Evolutionary conservation across 2,113 vertebrate genomes (phyloP).

Genomic region (Tyrannus savana): DNA sequence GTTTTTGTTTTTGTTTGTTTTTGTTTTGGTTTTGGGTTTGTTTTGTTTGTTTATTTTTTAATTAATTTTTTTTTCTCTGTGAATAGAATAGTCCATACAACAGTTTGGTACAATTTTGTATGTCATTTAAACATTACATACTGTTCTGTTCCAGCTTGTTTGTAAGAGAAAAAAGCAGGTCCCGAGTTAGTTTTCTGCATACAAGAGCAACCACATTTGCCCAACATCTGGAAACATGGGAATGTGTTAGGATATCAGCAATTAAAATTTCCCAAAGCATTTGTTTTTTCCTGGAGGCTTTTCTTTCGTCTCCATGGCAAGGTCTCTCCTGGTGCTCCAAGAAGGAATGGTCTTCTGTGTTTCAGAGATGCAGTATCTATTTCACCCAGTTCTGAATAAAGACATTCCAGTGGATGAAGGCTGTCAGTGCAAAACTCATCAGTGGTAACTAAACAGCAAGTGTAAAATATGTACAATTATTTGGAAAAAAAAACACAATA

Average conservation of each 20-base stretch:
- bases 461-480: background rate
- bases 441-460: background rate
- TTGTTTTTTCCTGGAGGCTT: constrained; percentile 20
- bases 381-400: constrained; percentile 5
- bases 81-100: background rate
- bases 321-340: constrained; percentile 60
- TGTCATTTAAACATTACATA: background rate
- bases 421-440: background rate
- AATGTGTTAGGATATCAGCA: constrained; percentile 41
- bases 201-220: constrained; percentile 53
- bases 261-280: background rate
- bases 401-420: background rate
- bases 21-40: background rate
- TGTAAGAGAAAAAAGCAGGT: background rate
- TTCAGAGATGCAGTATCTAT: constrained; percentile 31
- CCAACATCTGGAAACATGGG: constrained; percentile 53
- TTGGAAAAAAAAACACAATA: background rate
- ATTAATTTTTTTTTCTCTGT: too few species aligned
- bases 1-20: background rate
- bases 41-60: background rate
- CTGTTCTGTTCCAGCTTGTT: background rate
- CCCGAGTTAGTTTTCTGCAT: background rate
- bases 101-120: background rate
- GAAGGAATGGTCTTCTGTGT: constrained; percentile 67
- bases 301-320: constrained; percentile 54